Base-by-base conservation (phyloP, 2,113 vertebrate genomes). In the Ovibos moschatus region DNA sequence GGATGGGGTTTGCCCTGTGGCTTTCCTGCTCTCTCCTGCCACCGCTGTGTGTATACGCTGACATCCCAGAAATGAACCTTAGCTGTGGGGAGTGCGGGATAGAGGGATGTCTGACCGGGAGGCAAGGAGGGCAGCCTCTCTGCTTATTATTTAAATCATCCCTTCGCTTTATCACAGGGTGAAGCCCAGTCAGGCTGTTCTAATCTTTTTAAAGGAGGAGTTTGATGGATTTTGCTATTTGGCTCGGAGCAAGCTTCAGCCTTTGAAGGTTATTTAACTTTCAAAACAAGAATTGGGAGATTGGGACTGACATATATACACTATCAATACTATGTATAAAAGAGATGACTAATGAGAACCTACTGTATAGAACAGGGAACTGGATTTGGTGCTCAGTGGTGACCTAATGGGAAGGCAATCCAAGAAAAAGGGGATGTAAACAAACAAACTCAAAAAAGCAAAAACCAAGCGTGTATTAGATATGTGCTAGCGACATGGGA, bases 71-170 rank as follows among this genome's bases (percentile, higher is more conserved):
- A 62, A 62, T 33, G 60, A 62, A 33, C 60, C 60, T 62, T 33
- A 62, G 60, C 60, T 62, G 60, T 16, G 6, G 28, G 28, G 13
- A 7, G 51, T 60, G 14, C 1, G 4, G 30, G 30, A 6, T 12
- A 55, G 40, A 78, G 40, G 30, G n/a, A 25, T 33, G 21, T 11
- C 25, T 13, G 83, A 60, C 71, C 9, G 47, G 64, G 58, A 9
- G 10, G 43, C 17, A 33, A 62, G 78, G 88, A 82, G 2, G 23
- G 64, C 7, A 13, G n/a, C 43, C 51, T 76, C 57, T 14, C 12
- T 14, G 28, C 71, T 30, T 13, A 33, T 14, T 40, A 28, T 58
- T 50, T 78, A 51, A 0, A 88, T 9, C 62, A 99, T 99, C 99
- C 99, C 53, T 89, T 85, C 2, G 5, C 36, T 51, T 53, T 58